These are phyloP conservation scores for Aurelia sp. DNA, from an alignment of 30 jellyfish, hydroid and myxozoan species.

Conservation along the genomic window DNA sequence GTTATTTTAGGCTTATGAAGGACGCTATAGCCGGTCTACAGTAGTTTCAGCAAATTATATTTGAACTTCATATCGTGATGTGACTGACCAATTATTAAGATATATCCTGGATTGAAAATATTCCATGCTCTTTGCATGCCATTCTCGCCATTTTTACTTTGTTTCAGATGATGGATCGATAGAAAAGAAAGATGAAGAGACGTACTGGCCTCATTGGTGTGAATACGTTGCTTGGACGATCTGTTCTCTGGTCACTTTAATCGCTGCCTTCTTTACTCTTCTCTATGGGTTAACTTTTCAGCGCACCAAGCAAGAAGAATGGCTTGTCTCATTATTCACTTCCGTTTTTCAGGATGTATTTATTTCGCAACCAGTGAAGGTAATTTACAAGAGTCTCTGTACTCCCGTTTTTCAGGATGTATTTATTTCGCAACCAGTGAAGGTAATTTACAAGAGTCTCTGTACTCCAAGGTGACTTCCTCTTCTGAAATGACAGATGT, in stretches of 20 bases:
- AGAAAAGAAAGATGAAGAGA: neutral
- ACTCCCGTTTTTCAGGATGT: constrained; percentile 57
- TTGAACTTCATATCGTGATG: no score
- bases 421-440: constrained; percentile 78
- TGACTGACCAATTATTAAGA: no score
- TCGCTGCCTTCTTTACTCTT: constrained; percentile 83
- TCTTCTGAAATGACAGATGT: no score
- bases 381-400: neutral
- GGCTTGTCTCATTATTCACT: constrained; percentile 78
- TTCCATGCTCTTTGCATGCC: no score
- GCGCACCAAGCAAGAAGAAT: constrained; percentile 65
- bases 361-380: constrained; percentile 87
- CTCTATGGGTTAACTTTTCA: constrained; percentile 90
- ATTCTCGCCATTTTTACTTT: neutral
- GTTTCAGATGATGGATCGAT: neutral
- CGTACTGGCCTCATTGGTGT: constrained; percentile 65
- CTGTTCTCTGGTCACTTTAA: constrained; percentile 35
- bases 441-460: constrained; percentile 34
- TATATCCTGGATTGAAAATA: no score
- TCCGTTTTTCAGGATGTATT: constrained; percentile 78
- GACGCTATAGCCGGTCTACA: no score
- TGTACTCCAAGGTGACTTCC: no score
- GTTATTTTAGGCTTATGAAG: no score
- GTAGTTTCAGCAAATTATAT: no score
- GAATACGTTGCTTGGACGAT: constrained; percentile 73